Evolutionary conservation across 2,113 vertebrate species (phyloP).

Genomic region (Myotis davidii): DNA sequence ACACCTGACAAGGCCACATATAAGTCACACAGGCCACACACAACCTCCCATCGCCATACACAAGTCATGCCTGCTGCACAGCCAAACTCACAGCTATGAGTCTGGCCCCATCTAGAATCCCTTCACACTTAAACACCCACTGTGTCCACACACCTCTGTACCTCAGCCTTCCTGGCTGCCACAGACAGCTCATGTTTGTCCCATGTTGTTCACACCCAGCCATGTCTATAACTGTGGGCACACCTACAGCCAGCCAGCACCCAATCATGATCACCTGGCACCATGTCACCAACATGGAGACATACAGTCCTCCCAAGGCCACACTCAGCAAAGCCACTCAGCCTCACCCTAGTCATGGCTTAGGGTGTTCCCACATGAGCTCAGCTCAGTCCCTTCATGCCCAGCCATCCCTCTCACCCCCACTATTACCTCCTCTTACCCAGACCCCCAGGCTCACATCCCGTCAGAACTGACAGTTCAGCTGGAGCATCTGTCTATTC

Average conservation of each 20-base stretch:
- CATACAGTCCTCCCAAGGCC: too few relatives aligned
- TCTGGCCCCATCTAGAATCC: too few relatives aligned
- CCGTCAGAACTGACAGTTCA: not conserved
- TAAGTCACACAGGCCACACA: not conserved
- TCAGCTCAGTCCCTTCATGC: not conserved
- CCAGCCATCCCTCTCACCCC: not conserved
- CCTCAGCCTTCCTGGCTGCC: not conserved
- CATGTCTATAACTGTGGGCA: accelerated
- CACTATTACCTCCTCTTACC: not conserved
- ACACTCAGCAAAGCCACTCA: not conserved
- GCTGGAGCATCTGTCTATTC: not conserved
- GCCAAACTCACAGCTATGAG: not conserved
- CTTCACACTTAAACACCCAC: not conserved
- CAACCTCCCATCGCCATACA: not conserved
- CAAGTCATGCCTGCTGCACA: not conserved
- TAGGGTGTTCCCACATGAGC: not conserved
- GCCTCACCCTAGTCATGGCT: not conserved
- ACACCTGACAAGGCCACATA: not conserved
- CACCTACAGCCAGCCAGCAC: not conserved
- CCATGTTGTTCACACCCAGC: not conserved
- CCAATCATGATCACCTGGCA: not conserved
- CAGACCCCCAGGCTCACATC: not conserved
- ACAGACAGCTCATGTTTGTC: not conserved
- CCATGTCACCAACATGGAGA: not conserved
- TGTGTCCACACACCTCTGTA: not conserved